Conservation (phyloP, 2,113 vertebrate genomes). For the Hippocampus barbouri region DNA sequence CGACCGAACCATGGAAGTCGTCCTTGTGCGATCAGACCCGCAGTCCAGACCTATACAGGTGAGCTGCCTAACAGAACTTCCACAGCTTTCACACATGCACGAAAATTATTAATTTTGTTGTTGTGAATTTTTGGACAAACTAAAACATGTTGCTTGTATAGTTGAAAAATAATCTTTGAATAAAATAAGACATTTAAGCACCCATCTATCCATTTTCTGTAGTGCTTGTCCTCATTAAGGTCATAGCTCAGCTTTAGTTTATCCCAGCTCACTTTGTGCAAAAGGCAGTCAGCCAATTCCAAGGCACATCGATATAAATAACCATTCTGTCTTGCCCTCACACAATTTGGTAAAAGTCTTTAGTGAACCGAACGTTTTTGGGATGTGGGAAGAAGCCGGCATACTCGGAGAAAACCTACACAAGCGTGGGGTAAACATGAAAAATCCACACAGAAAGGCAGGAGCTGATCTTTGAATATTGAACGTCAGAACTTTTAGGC, state of each 20-base stretch:
- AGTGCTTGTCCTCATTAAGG: neutral
- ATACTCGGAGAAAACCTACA: neutral
- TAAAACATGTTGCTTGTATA: too few species aligned
- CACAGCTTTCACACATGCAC: too few species aligned
- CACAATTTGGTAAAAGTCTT: neutral
- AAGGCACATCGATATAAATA: neutral
- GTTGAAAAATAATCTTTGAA: too few species aligned
- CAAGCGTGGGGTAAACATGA: too few species aligned
- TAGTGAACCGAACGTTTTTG: neutral
- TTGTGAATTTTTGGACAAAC: too few species aligned
- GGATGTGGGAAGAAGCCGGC: neutral
- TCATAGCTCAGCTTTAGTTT: neutral
- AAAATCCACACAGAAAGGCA: neutral
- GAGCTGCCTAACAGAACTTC: constrained; percentile 26
- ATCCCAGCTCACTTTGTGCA: neutral
- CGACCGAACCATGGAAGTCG: constrained; percentile 85
- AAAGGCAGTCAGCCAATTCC: neutral
- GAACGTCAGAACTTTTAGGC: neutral
- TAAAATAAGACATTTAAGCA: neutral
- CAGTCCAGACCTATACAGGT: constrained; percentile 86
- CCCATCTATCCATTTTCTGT: neutral
- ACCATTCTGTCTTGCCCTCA: neutral
- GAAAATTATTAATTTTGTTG: too few species aligned
- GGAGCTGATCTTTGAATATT: too few species aligned
- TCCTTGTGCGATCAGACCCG: constrained; percentile 84